These are phyloP conservation scores for Crocallis elinguaria DNA, from an alignment of 2,888 invertebrate genomes.

Conservation along the genomic window DNA sequence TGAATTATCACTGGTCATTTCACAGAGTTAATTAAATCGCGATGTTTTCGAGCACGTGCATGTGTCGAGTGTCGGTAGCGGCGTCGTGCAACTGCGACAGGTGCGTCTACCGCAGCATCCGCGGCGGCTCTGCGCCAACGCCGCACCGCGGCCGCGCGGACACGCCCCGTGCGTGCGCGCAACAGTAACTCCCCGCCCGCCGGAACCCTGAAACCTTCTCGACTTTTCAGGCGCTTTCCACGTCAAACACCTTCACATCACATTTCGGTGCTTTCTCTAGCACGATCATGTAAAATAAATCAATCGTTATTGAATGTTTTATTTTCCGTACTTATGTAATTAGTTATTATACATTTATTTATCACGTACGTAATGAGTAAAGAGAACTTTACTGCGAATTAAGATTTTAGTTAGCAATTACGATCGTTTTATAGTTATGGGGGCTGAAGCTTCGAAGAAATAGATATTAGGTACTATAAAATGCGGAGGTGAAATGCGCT, in stretches of 20 bases:
- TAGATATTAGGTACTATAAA: conserved; percentile 53
- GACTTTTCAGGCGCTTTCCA: conserved; percentile 53
- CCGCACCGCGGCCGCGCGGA: conserved; percentile 37
- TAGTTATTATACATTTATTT: not conserved
- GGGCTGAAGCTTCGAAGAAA: conserved; percentile 35
- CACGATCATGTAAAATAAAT: not conserved
- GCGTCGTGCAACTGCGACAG: conserved; percentile 54
- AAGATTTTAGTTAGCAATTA: conserved; percentile 12
- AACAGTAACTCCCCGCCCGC: conserved; percentile 70
- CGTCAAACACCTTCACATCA: conserved; percentile 5
- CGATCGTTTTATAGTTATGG: conserved; percentile 14
- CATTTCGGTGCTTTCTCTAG: not conserved
- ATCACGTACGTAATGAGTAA: not conserved
- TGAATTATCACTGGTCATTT: conserved; percentile 69
- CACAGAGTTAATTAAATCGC: conserved; percentile 49
- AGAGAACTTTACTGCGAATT: conserved; percentile 3
- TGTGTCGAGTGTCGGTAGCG: conserved; percentile 38
- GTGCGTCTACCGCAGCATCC: conserved; percentile 79
- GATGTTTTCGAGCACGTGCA: conserved; percentile 46
- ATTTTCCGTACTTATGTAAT: not conserved
- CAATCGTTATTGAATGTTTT: not conserved
- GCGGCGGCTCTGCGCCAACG: conserved; percentile 65
- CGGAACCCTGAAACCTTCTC: conserved; percentile 64
- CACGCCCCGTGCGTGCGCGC: conserved; percentile 75
- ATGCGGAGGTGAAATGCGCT: conserved; percentile 50